Conservation (phyloP, 1,140 invertebrate genomes). For the Lithobius niger region DNA sequence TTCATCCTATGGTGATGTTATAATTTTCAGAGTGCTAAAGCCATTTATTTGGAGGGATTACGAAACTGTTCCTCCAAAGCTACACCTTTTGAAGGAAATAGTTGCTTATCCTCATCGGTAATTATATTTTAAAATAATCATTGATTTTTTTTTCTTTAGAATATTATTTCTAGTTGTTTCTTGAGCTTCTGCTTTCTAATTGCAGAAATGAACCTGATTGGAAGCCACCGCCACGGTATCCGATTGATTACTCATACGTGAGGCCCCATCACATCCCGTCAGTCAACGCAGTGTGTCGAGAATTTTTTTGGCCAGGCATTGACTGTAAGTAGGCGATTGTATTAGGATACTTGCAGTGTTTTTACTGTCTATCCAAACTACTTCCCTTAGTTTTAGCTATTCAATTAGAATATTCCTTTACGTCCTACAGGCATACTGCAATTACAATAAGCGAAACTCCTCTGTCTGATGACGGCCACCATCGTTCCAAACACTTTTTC, state of each 20-base stretch:
- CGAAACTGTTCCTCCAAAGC: constrained; percentile 47
- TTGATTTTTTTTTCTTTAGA: background rate
- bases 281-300: constrained; percentile 62
- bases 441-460: too few relatives aligned
- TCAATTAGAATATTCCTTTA: too few relatives aligned
- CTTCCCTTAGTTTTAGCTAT: too few relatives aligned
- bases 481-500: too few relatives aligned
- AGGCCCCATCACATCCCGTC: constrained; percentile 73
- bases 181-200: background rate
- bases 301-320: constrained; percentile 82
- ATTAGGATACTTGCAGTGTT: too few relatives aligned
- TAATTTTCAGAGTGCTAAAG: constrained; percentile 49
- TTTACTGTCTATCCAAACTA: too few relatives aligned
- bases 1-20: too few relatives aligned
- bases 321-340: constrained; percentile 63
- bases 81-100: constrained; percentile 55
- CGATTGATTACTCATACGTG: constrained; percentile 75
- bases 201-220: constrained; percentile 36
- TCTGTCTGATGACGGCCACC: too few relatives aligned
- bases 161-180: background rate
- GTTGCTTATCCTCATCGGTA: constrained; percentile 40
- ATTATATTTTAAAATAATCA: background rate
- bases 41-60: constrained; percentile 61
- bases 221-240: constrained; percentile 29
- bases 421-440: too few relatives aligned